These are phyloP conservation scores for Pocillopora meandrina DNA, from an alignment of 92 coral and sea anemone species.

Conservation along the genomic window DNA sequence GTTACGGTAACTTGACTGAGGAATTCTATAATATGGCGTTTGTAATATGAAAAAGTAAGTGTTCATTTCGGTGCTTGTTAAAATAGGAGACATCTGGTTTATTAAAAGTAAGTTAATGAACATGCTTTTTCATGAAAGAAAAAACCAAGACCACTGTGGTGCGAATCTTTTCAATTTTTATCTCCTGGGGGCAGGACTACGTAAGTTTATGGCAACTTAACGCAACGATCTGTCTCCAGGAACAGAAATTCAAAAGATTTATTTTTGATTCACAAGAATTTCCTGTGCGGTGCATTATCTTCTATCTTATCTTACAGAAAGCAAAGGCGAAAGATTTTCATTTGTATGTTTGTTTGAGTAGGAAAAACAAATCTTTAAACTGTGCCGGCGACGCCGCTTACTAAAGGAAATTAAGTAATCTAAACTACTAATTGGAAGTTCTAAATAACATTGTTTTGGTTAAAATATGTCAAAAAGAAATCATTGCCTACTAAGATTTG, in stretches of 20 bases:
- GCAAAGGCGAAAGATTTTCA: neutral
- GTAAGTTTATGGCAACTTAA: neutral
- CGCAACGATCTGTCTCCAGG: slow-evolving; percentile 1
- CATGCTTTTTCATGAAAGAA: slow-evolving; percentile 21
- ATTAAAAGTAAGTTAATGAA: slow-evolving; percentile 13
- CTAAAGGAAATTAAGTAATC: neutral
- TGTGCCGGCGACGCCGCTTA: neutral
- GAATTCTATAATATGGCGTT: neutral
- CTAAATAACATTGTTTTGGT: slow-evolving; percentile 17
- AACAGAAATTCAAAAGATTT: neutral
- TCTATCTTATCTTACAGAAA: neutral
- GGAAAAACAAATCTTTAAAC: neutral
- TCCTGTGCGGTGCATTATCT: neutral
- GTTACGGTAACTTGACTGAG: neutral
- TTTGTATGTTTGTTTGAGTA: neutral
- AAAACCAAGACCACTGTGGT: slow-evolving; percentile 5
- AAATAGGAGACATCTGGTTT: neutral
- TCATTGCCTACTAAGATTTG: neutral
- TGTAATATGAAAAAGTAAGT: neutral
- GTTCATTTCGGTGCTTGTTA: neutral
- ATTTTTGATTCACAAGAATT: neutral
- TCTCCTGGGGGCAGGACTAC: slow-evolving; percentile 10
- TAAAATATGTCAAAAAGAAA: neutral
- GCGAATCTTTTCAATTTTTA: neutral
- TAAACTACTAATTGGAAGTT: slow-evolving; percentile 10